These are phyloP conservation scores for Plutella xylostella DNA, from an alignment of 2,888 invertebrate species.

Conservation along the genomic window DNA sequence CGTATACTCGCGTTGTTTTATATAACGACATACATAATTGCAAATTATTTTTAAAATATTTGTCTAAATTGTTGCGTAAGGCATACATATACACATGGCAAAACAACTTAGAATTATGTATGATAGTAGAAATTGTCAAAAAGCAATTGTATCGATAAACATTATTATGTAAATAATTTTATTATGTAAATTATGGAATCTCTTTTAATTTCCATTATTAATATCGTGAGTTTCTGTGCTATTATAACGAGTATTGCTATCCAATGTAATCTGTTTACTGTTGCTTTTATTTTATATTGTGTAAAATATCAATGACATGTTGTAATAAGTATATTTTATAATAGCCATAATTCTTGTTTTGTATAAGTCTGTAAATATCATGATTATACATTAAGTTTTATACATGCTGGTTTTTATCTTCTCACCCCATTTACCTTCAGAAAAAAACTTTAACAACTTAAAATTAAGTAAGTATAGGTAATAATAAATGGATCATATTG, in stretches of 20 bases:
- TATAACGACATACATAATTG: no score
- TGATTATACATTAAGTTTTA: conserved; percentile 70
- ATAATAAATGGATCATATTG: no score
- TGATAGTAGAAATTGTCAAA: conserved; percentile 16
- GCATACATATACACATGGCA: conserved; percentile 17
- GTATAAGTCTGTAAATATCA: conserved; percentile 68
- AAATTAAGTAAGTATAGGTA: neutral
- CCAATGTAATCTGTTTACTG: conserved; percentile 57
- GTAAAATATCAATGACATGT: conserved; percentile 67
- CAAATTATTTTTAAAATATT: no score
- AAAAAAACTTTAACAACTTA: neutral
- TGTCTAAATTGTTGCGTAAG: conserved; percentile 2
- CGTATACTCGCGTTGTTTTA: no score
- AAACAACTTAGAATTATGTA: conserved; percentile 18
- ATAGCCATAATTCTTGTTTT: conserved; percentile 70
- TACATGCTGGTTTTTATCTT: conserved; percentile 24
- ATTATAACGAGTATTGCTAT: conserved; percentile 48
- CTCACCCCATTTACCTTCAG: neutral
- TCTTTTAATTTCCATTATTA: conserved; percentile 56
- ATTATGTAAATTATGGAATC: conserved; percentile 62
- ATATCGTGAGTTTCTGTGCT: conserved; percentile 54
- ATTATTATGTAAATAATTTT: conserved; percentile 56
- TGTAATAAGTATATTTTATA: conserved; percentile 63
- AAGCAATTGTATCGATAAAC: conserved; percentile 48
- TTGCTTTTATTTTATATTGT: conserved; percentile 62